A percentile compares a stretch with the other conserved stretches of the same genome.
Evolutionary conservation across 2,888 invertebrate species (phyloP).

Genomic region (Cheilosia vulpina): DNA sequence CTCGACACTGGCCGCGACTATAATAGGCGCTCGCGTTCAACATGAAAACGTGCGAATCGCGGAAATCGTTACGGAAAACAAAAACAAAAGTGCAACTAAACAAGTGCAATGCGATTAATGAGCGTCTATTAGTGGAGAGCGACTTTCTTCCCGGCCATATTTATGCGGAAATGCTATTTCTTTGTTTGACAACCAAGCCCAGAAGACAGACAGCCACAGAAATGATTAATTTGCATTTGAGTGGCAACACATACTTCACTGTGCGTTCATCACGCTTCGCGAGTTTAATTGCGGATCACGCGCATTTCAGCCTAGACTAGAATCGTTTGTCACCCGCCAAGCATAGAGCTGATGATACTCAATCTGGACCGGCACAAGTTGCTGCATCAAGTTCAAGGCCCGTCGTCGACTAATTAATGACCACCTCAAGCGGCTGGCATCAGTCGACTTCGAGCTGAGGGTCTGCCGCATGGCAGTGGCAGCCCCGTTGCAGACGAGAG

Average conservation of each 20-base stretch:
- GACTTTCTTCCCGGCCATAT: conserved; percentile 40
- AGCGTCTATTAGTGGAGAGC: conserved; percentile 43
- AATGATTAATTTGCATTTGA: conserved; percentile 54
- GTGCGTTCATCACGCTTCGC: conserved; percentile 37
- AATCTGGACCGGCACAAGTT: conserved; percentile 43
- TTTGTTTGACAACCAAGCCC: conserved; percentile 25
- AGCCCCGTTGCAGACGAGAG: not conserved
- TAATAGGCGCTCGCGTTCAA: conserved; percentile 55
- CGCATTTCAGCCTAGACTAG: conserved; percentile 37
- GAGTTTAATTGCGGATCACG: conserved; percentile 43
- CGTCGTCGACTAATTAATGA: conserved; percentile 65
- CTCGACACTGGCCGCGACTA: conserved; percentile 20
- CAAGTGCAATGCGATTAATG: conserved; percentile 69
- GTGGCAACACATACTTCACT: not conserved
- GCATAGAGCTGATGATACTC: not conserved
- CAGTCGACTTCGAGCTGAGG: conserved; percentile 8
- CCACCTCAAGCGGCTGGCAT: conserved; percentile 45
- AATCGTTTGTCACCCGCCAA: conserved; percentile 57
- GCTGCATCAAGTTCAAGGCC: conserved; percentile 68
- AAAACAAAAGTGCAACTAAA: conserved; percentile 47
- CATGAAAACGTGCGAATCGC: conserved; percentile 72
- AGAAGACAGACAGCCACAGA: conserved; percentile 17
- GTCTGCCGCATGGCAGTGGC: conserved; percentile 1
- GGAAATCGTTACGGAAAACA: conserved; percentile 62
- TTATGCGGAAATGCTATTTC: conserved; percentile 54